A percentile compares a stretch with the other conserved stretches of the same genome.
Evolutionary conservation across 2,797 vertebrate genomes (phyloP).

Genomic region (Muscicapa comitata): DNA sequence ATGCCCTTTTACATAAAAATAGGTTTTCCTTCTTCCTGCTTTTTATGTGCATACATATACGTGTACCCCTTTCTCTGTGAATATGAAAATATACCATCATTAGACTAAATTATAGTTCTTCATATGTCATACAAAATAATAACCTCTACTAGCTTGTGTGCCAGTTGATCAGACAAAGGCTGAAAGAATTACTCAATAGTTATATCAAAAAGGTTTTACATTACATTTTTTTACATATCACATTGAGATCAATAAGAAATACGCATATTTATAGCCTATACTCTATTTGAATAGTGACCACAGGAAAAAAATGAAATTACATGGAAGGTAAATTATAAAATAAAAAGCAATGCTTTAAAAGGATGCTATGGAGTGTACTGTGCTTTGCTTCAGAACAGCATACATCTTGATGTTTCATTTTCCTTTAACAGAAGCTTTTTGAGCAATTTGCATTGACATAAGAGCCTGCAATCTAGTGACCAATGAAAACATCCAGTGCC

Average conservation of each 20-base stretch:
- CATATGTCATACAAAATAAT: conserved; percentile 5
- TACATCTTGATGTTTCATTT: background rate
- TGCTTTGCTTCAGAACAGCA: background rate
- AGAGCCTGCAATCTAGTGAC: background rate
- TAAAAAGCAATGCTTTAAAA: background rate
- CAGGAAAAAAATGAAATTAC: background rate
- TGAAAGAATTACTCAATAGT: background rate
- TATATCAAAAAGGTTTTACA: background rate
- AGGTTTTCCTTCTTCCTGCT: background rate
- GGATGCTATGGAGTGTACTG: background rate
- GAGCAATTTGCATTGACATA: background rate
- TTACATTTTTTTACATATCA: background rate
- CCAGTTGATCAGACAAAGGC: conserved; percentile 31
- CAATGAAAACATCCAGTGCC: background rate
- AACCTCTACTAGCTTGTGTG: background rate
- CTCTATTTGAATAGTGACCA: background rate
- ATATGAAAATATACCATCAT: conserved; percentile 35
- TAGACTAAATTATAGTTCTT: conserved; percentile 35
- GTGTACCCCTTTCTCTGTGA: background rate
- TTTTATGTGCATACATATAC: background rate
- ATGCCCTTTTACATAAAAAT: background rate
- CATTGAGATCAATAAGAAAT: conserved; percentile 13
- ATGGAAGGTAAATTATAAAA: background rate
- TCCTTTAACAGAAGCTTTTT: background rate
- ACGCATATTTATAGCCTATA: background rate